Evolutionary conservation across 2,797 vertebrate genomes (phyloP).

Genomic region (Ctenosaura bakeri): DNA sequence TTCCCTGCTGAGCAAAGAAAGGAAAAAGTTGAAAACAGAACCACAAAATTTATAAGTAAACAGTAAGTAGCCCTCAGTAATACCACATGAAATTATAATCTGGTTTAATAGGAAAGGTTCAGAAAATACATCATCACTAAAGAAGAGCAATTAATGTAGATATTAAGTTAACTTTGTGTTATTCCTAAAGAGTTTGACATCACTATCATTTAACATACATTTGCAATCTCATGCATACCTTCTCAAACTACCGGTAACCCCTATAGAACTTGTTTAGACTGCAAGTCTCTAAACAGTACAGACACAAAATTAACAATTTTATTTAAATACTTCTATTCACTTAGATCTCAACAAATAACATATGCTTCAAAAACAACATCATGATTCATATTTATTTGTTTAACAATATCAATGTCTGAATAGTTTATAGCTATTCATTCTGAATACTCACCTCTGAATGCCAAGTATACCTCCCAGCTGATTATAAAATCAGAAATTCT

Average conservation of each 20-base stretch:
- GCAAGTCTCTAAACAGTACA: neutral
- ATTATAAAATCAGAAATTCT: no score
- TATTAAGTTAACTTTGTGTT: neutral
- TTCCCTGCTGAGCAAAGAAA: neutral
- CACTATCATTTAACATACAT: neutral
- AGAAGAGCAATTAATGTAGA: no score
- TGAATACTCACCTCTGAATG: neutral
- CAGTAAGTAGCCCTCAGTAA: neutral
- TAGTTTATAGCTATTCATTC: neutral
- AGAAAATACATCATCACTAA: neutral
- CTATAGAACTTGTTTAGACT: neutral
- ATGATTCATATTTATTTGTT: neutral
- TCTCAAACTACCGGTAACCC: neutral
- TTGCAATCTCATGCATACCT: neutral
- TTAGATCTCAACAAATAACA: neutral
- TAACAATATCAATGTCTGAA: neutral
- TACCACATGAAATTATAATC: neutral
- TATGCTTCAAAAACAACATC: neutral
- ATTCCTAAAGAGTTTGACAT: neutral
- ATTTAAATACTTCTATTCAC: neutral
- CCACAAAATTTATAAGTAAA: neutral
- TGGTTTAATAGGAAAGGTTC: neutral
- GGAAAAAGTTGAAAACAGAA: neutral
- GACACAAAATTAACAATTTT: neutral
- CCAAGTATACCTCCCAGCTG: neutral